phyloP scores from a whole-genome alignment of 2,797 vertebrate genomes.

The Karalla daura region DNA sequence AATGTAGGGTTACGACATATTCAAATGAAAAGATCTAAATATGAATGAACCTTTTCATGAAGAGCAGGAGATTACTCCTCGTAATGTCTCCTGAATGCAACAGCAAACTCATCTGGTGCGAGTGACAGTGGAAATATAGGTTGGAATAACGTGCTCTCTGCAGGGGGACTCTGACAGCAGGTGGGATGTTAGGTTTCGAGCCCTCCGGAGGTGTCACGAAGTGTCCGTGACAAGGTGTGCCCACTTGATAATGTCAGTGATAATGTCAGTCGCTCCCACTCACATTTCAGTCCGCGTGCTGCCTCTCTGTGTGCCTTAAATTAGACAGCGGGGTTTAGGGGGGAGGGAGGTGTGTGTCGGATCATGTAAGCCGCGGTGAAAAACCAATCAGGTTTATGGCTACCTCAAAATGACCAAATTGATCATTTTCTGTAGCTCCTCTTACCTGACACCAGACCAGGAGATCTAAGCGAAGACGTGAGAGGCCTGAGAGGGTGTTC shows the following conservation, averaged over 20 bases:
- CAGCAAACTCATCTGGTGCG: conserved; percentile 25
- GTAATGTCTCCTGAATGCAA: background rate
- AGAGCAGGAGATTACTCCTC: conserved; percentile 18
- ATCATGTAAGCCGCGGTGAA: conserved; percentile 12
- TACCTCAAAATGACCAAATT: conserved; percentile 19
- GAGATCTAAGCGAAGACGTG: background rate
- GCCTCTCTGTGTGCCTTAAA: conserved; percentile 10
- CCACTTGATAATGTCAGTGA: conserved; percentile 46
- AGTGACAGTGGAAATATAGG: conserved; percentile 14
- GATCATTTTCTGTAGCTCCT: conserved; percentile 28
- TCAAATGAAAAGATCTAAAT: background rate
- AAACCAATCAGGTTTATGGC: conserved; percentile 32
- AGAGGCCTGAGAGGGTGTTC: background rate
- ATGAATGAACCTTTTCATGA: background rate
- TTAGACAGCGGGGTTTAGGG: too few species aligned
- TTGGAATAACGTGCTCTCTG: conserved; percentile 25
- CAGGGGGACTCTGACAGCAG: conserved; percentile 13
- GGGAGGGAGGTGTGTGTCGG: conserved; percentile 8
- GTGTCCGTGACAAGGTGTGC: conserved; percentile 38
- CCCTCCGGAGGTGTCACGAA: conserved; percentile 25
- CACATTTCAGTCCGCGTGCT: conserved; percentile 8
- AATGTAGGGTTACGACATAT: background rate
- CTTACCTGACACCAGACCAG: conserved; percentile 24
- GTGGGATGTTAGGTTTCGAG: conserved; percentile 14
- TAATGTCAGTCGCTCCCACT: conserved; percentile 30